Base-by-base conservation (phyloP, 2,113 vertebrate species). In the Scatophagus argus region DNA sequence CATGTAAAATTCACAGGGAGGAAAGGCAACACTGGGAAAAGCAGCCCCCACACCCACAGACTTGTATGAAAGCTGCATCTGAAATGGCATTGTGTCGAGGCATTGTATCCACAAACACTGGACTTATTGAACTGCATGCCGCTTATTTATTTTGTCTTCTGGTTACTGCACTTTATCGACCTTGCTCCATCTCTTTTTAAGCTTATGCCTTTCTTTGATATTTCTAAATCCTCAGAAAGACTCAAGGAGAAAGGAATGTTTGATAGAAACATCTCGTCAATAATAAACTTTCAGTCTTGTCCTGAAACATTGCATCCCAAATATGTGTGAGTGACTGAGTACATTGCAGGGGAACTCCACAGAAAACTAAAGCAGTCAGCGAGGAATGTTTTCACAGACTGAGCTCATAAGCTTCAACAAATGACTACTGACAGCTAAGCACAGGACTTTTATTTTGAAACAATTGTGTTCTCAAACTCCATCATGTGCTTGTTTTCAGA, bases 381-480 rank as follows among this genome's bases (percentile, higher is more conserved):
- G 8, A 71, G 63, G 82, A 85, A 86, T 88, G 78, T 86, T 89
- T 87, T 91, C 80, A 85, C 79, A 90, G 83, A 88, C 54, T 90
- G 79, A 85, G 47, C 81, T 88, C 72, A 77, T 81, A 80, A 84
- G 66, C 80, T 66, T 79, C 66, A 84, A 74, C 81, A 90, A 91
- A 88, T 79, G 66, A 89, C 65, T 66, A 60, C 58, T 74, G 77
- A 83, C 69, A 88, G 73, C 68, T 36, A 39, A 79, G 31, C 55
- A 31, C 65, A 43, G 43, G 36, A 82, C 77, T 65, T 87, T 64
- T 88, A 81, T 83, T 85, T 79, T 83, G 56, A 77, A 81, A 68
- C 34, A 51, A 21, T 58, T 27, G 13, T 82, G 23, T 74, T 60
- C 36, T 47, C 32, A 86, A 81, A 79, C 68, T 49, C 51, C 60